Percentiles rank a stretch among this genome's conserved stretches.
Conservation (phyloP, 2,888 invertebrate genomes). For the Ormyrus thymus region DNA sequence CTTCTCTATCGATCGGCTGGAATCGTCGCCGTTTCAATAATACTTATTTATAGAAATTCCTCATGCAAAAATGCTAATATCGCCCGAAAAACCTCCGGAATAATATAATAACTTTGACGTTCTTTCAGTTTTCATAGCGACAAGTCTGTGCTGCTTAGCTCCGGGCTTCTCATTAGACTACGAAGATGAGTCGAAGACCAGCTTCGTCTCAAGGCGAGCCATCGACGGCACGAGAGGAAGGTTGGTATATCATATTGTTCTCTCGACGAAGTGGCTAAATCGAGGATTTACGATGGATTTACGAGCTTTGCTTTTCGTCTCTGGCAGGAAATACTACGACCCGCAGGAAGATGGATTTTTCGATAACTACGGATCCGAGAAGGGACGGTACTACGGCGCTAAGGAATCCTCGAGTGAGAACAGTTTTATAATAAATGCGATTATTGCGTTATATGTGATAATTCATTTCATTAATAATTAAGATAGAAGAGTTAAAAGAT, state of each 20-base stretch:
- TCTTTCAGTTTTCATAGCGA: constrained; percentile 43
- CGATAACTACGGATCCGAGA: constrained; percentile 68
- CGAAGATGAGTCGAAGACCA: constrained; percentile 64
- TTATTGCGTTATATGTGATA: neutral
- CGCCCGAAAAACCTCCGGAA: too few species aligned
- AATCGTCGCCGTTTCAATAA: too few species aligned
- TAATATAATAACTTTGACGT: neutral
- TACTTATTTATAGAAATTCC: too few species aligned
- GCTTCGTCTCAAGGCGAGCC: constrained; percentile 68
- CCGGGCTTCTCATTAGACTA: constrained; percentile 8
- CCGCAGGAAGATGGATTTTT: constrained; percentile 68
- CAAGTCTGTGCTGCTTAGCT: constrained; percentile 6
- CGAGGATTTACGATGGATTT: neutral
- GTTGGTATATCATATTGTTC: constrained; percentile 55
- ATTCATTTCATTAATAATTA: neutral
- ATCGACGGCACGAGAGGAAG: constrained; percentile 72
- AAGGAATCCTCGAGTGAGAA: constrained; percentile 69
- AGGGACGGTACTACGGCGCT: constrained; percentile 69
- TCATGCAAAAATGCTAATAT: too few species aligned
- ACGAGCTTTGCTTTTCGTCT: constrained; percentile 21
- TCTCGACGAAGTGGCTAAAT: neutral
- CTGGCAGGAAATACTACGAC: constrained; percentile 68
- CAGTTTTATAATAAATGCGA: neutral
- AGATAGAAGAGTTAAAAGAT: neutral
- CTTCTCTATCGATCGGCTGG: too few species aligned